Evolutionary conservation across 2,797 vertebrate species (phyloP).

Genomic region (Acomys russatus): DNA sequence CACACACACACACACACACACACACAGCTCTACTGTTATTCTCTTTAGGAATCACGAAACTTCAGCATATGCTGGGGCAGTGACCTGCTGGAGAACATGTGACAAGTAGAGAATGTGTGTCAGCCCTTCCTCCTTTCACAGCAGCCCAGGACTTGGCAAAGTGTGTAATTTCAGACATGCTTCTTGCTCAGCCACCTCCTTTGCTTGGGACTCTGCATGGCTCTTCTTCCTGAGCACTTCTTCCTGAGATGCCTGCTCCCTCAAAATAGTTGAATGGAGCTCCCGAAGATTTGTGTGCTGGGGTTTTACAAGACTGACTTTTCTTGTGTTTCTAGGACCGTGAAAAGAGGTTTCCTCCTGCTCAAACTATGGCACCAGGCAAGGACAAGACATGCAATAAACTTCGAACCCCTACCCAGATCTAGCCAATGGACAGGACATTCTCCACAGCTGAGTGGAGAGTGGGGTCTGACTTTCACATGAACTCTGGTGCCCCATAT

Average conservation of each 20-base stretch:
- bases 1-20: too few species aligned
- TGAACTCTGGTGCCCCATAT: too few species aligned
- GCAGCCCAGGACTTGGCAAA: constrained; percentile 77
- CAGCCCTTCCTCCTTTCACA: constrained; percentile 66
- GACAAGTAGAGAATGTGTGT: constrained; percentile 43
- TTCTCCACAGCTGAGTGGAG: too few species aligned
- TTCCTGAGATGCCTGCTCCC: constrained; percentile 88
- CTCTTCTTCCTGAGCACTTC: constrained; percentile 88
- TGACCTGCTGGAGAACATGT: neutral
- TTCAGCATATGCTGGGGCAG: neutral
- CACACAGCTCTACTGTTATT: constrained; percentile 28
- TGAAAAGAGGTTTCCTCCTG: constrained; percentile 72
- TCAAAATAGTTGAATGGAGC: constrained; percentile 87
- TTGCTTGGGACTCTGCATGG: constrained; percentile 88
- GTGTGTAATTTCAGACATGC: constrained; percentile 82
- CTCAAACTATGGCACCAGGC: too few species aligned
- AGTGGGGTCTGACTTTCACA: too few species aligned
- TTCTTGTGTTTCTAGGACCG: constrained; percentile 84
- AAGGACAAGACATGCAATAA: too few species aligned
- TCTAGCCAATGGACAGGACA: too few species aligned
- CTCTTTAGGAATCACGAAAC: constrained; percentile 73
- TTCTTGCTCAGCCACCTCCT: constrained; percentile 87
- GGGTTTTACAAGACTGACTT: constrained; percentile 84
- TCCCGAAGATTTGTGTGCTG: constrained; percentile 78
- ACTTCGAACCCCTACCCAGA: too few species aligned